Evolutionary conservation across 1,140 invertebrate genomes (phyloP).

Genomic region (Cyrtorhinus lividipennis): DNA sequence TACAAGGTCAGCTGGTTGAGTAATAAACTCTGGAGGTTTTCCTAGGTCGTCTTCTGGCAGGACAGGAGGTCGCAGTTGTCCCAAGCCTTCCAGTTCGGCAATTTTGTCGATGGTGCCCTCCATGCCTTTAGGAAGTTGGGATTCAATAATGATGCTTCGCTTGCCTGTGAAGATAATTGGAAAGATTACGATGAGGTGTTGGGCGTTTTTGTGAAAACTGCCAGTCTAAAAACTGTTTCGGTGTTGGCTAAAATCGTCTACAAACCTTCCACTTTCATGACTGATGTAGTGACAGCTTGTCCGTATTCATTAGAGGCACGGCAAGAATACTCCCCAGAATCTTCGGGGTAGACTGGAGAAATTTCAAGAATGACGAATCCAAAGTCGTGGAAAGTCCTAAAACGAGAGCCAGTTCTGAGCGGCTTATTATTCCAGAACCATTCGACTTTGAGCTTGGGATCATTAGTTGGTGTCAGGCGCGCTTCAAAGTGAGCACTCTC

Average conservation of each 20-base stretch:
- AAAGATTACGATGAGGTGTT: background rate
- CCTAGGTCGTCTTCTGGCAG: conserved; percentile 66
- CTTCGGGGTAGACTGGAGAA: conserved; percentile 86
- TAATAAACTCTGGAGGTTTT: conserved; percentile 84
- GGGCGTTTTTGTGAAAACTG: background rate
- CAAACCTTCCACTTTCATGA: conserved; percentile 68
- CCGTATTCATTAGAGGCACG: conserved; percentile 79
- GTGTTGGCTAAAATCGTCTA: no score
- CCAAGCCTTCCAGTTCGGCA: conserved; percentile 77
- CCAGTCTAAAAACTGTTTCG: background rate
- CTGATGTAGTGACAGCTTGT: conserved; percentile 82
- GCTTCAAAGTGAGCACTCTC: conserved; percentile 93
- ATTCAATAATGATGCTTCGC: conserved; percentile 79
- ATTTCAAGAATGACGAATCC: conserved; percentile 90
- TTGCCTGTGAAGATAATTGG: conserved; percentile 40
- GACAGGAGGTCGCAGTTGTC: conserved; percentile 41
- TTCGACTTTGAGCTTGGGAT: conserved; percentile 87
- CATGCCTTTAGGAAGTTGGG: conserved; percentile 83
- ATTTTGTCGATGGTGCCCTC: conserved; percentile 86
- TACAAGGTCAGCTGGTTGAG: conserved; percentile 66
- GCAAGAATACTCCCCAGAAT: conserved; percentile 86
- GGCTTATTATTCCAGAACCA: conserved; percentile 92
- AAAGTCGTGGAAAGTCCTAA: conserved; percentile 89
- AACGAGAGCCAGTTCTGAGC: conserved; percentile 72
- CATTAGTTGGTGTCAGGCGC: conserved; percentile 77